Evolutionary conservation across 2,888 invertebrate genomes (phyloP).

Genomic region (Microchrysa polita): DNA sequence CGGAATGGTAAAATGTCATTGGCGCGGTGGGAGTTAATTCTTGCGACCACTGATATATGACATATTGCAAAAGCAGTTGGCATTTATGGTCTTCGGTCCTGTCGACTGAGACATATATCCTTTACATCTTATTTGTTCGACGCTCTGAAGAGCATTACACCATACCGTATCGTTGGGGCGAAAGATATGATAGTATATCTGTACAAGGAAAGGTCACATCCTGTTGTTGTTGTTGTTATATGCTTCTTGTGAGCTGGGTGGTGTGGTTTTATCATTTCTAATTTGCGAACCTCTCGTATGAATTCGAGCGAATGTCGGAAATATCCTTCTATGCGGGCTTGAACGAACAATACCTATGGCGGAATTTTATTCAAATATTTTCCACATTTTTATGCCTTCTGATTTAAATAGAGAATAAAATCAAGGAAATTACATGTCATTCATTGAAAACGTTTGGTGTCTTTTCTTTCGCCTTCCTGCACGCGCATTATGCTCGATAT

Average conservation of each 20-base stretch:
- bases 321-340: background rate
- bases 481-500: too few species aligned
- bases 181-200: too few species aligned
- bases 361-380: conserved; percentile 43
- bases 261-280: too few species aligned
- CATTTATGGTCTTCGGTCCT: conserved; percentile 48
- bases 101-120: conserved; percentile 22
- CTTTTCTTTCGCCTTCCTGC: background rate
- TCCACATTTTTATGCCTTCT: conserved; percentile 47
- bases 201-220: too few species aligned
- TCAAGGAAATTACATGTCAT: conserved; percentile 50
- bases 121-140: conserved; percentile 14
- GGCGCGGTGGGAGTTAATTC: conserved; percentile 38
- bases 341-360: background rate
- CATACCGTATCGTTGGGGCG: too few species aligned
- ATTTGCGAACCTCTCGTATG: too few species aligned
- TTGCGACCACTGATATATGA: conserved; percentile 49
- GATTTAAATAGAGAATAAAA: conserved; percentile 49
- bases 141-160: too few species aligned
- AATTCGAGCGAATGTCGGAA: background rate
- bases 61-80: conserved; percentile 49
- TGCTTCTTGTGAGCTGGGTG: too few species aligned
- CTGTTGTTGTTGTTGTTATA: too few species aligned
- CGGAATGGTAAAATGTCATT: background rate
- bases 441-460: conserved; percentile 15